Evolutionary conservation across 2,797 vertebrate genomes (phyloP).

Genomic region (Artibeus lituratus): DNA sequence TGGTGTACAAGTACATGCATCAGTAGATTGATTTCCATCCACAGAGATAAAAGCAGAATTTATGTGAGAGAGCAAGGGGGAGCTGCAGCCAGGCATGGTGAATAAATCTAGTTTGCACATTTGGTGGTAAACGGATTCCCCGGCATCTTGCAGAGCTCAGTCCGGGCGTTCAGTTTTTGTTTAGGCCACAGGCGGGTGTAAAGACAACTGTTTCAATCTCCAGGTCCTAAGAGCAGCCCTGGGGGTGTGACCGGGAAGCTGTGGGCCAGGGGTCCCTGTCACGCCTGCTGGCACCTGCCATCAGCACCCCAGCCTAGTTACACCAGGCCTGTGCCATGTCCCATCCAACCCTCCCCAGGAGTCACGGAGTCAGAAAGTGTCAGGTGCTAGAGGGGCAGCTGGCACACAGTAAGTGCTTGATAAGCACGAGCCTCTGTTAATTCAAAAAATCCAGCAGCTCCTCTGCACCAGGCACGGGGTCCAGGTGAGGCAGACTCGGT

Average conservation of each 20-base stretch:
- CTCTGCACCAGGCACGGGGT: neutral
- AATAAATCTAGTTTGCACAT: neutral
- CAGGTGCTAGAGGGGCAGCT: neutral
- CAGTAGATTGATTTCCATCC: neutral
- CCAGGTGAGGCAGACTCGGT: accelerated
- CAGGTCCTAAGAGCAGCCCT: neutral
- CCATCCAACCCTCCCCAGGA: neutral
- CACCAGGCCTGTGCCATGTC: neutral
- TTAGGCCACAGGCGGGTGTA: neutral
- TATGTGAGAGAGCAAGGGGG: neutral
- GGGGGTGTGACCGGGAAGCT: neutral
- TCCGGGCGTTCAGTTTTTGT: neutral
- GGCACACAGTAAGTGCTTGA: neutral
- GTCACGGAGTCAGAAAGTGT: neutral
- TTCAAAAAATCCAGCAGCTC: neutral
- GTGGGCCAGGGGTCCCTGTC: neutral
- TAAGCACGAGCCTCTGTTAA: neutral
- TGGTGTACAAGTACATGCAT: neutral
- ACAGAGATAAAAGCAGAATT: neutral
- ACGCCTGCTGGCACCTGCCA: neutral
- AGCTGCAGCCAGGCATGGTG: too few species aligned
- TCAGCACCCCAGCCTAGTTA: neutral
- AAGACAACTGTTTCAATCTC: neutral
- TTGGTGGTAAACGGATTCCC: neutral
- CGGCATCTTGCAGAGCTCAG: neutral